Percentiles rank a stretch among this genome's conserved stretches.
Conservation (phyloP, 2,888 invertebrate genomes). For the Shargacucullia verbasci region DNA sequence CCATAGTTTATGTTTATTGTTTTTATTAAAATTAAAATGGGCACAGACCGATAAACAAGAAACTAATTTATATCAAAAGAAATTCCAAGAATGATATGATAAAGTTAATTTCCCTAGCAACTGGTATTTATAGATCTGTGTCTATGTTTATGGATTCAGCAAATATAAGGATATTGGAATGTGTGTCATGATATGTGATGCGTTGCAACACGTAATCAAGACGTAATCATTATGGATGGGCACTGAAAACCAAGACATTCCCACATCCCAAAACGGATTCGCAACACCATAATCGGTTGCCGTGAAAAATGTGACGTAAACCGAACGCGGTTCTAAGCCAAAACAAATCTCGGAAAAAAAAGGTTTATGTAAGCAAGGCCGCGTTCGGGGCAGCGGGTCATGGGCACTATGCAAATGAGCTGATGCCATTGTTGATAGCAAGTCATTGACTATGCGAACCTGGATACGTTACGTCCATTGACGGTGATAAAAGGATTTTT, state of each 20-base stretch:
- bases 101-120: neutral
- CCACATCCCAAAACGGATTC: constrained; percentile 28
- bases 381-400: constrained; percentile 75
- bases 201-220: no score
- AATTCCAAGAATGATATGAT: constrained; percentile 7
- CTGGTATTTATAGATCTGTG: neutral
- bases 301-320: constrained; percentile 52
- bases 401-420: constrained; percentile 81
- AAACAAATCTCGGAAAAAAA: constrained; percentile 63
- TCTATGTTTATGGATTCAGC: no score
- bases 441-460: constrained; percentile 60
- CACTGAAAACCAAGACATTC: constrained; percentile 8
- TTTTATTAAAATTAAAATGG: constrained; percentile 22
- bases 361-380: constrained; percentile 71
- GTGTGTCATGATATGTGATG: no score
- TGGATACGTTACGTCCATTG: constrained; percentile 49
- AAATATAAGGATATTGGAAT: no score
- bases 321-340: constrained; percentile 36
- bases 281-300: constrained; percentile 24
- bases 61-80: constrained; percentile 15
- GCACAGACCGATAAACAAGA: constrained; percentile 17
- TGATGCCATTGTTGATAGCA: constrained; percentile 75
- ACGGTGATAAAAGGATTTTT: constrained; percentile 42
- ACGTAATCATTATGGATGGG: neutral
- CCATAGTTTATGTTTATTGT: constrained; percentile 28